Percentiles rank a stretch among this genome's conserved stretches.
Evolutionary conservation across 2,888 invertebrate species (phyloP).

Genomic region (Phorcus lineatus): DNA sequence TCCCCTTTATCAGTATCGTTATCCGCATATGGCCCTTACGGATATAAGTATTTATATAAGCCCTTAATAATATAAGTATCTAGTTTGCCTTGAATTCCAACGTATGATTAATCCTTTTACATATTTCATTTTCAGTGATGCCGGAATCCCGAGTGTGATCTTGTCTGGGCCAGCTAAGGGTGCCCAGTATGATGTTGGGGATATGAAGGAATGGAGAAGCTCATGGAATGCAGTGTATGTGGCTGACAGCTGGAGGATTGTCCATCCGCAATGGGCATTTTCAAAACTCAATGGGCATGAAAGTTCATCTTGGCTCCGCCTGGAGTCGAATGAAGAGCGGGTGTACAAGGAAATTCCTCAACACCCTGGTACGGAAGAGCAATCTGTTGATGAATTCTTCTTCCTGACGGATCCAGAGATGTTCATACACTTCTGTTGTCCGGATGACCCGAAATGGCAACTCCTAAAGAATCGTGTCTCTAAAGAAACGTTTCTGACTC

Average conservation of each 20-base stretch:
- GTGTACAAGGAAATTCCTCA: not conserved
- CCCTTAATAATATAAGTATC: no score
- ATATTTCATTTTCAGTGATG: not conserved
- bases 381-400: conserved; percentile 44
- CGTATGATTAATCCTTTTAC: no score
- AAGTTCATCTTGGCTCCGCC: conserved; percentile 35
- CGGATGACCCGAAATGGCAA: conserved; percentile 54
- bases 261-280: conserved; percentile 49
- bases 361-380: conserved; percentile 17
- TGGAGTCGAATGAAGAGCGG: not conserved
- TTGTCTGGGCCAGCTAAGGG: conserved; percentile 50
- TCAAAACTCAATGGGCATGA: conserved; percentile 42
- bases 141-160: conserved; percentile 41
- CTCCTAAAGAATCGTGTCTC: conserved; percentile 32
- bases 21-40: no score
- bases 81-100: no score
- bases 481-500: not conserved
- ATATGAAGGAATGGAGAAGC: conserved; percentile 35
- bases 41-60: no score
- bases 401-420: conserved; percentile 57
- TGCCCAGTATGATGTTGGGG: conserved; percentile 45
- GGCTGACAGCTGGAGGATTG: conserved; percentile 46
- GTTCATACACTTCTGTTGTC: conserved; percentile 52
- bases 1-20: no score
- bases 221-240: conserved; percentile 50